These are phyloP conservation scores for Papilio polyxenes DNA, from an alignment of 1,140 invertebrate genomes.

Conservation along the genomic window DNA sequence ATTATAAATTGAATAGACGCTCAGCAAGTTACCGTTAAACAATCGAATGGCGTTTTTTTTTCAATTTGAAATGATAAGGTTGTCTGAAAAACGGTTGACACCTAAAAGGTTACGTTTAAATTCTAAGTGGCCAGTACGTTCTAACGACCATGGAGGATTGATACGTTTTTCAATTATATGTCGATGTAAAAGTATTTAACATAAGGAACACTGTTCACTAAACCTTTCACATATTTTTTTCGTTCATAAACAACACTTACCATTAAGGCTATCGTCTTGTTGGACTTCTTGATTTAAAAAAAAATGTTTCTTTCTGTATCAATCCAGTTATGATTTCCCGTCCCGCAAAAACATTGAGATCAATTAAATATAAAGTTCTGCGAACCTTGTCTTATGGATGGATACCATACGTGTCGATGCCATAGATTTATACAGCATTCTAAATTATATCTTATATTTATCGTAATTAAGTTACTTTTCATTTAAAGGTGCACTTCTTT, in stretches of 20 bases:
- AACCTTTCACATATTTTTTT: slow-evolving; percentile 23
- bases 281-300: neutral
- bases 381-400: slow-evolving; percentile 35
- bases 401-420: slow-evolving; percentile 30
- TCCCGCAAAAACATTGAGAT: slow-evolving; percentile 29
- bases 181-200: too few species aligned
- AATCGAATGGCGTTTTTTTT: too few species aligned
- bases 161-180: neutral
- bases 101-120: neutral
- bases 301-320: neutral
- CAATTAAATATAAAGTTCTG: slow-evolving; percentile 36
- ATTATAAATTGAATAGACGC: too few species aligned
- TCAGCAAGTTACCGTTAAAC: too few species aligned
- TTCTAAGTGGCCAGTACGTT: neutral
- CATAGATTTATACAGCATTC: slow-evolving; percentile 9
- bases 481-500: slow-evolving; percentile 3
- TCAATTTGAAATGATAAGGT: too few species aligned
- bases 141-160: neutral
- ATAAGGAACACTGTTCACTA: neutral
- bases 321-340: slow-evolving; percentile 40
- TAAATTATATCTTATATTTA: neutral
- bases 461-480: slow-evolving; percentile 10
- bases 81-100: neutral
- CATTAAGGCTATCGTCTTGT: slow-evolving; percentile 25
- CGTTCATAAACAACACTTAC: slow-evolving; percentile 28